Percentiles rank a stretch among this genome's conserved stretches.
Conservation (phyloP, 2,797 vertebrate genomes). For the Falco naumanni region DNA sequence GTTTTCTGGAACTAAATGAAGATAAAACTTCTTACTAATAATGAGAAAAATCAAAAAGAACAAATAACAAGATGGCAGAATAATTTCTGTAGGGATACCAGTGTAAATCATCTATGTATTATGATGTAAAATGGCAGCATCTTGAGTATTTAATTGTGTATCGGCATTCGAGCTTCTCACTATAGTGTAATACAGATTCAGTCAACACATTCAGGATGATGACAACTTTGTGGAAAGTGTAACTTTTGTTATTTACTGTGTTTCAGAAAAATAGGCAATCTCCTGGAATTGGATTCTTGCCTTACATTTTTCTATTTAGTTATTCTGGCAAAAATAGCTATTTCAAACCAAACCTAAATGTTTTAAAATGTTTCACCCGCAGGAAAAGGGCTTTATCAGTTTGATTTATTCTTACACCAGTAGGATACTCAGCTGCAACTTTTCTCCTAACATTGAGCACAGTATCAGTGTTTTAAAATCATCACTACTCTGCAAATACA, state of each 20-base stretch:
- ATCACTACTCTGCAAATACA: not conserved
- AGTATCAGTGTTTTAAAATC: not conserved
- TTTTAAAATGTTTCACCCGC: not conserved
- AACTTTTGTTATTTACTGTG: not conserved
- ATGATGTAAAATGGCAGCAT: not conserved
- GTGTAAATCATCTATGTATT: not conserved
- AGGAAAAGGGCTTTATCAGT: not conserved
- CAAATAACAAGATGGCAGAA: not conserved
- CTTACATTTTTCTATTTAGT: not conserved
- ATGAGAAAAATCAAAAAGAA: not conserved
- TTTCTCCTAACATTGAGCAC: not conserved
- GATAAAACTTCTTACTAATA: not conserved
- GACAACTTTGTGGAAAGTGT: no score
- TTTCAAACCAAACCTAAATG: not conserved
- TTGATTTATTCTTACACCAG: not conserved
- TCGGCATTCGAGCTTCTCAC: not conserved
- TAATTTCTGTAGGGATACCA: not conserved
- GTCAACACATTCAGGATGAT: not conserved
- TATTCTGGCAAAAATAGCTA: not conserved
- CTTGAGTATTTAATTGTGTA: not conserved
- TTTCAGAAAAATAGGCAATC: not conserved
- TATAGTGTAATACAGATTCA: rapidly evolving
- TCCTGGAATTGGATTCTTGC: not conserved
- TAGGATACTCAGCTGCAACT: not conserved
- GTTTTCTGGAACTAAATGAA: not conserved